Conservation (phyloP, 2,113 vertebrate genomes). For the Bombycilla garrulus region DNA sequence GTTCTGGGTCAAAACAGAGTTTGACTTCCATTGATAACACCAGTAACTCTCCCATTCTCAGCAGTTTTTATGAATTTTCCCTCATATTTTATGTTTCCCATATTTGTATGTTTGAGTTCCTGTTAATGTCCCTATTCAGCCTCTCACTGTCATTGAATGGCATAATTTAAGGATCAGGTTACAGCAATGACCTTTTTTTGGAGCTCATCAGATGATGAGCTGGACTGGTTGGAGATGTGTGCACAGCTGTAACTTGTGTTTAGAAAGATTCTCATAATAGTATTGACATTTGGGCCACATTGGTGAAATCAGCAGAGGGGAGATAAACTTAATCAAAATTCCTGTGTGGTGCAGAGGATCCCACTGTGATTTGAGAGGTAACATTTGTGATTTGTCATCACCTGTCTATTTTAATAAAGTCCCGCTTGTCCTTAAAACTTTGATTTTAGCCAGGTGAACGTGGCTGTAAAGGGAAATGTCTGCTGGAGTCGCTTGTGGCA, state of each 20-base stretch:
- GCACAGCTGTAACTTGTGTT: neutral
- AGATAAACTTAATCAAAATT: constrained; percentile 65
- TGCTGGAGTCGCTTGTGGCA: neutral
- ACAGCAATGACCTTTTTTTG: constrained; percentile 32
- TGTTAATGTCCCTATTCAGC: neutral
- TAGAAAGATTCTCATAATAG: neutral
- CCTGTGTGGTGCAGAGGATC: neutral
- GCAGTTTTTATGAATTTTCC: neutral
- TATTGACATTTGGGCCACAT: constrained; percentile 58
- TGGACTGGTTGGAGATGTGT: neutral
- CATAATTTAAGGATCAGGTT: neutral
- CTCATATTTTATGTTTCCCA: neutral
- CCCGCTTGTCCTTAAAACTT: neutral
- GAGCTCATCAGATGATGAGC: neutral
- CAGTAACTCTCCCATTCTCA: neutral
- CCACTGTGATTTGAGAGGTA: neutral
- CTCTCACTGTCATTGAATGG: neutral
- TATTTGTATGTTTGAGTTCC: neutral
- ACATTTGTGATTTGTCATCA: constrained; percentile 68
- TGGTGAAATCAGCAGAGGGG: neutral
- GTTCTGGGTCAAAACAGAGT: neutral
- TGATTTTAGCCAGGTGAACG: neutral
- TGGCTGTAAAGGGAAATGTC: neutral
- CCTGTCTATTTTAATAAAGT: constrained; percentile 38
- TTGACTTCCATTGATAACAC: neutral